phyloP scores from a whole-genome alignment of 2,888 invertebrate species.

The Eupithecia inturbata region DNA sequence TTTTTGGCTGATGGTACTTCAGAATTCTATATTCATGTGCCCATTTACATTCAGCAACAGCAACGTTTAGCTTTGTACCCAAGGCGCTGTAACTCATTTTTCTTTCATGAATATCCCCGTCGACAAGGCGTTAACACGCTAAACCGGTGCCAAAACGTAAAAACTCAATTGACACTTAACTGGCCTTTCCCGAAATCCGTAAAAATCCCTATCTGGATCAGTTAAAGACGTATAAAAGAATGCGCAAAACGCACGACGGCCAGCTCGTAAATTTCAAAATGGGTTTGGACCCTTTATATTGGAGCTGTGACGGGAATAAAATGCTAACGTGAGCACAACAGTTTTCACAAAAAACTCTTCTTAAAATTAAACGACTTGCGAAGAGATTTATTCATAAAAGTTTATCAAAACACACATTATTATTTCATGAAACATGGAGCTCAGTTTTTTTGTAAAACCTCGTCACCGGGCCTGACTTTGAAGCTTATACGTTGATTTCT shows the following conservation, averaged over 20 bases:
- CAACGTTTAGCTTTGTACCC: neutral
- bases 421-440: neutral
- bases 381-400: neutral
- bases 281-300: slow-evolving; percentile 50
- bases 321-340: neutral
- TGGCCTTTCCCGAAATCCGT: slow-evolving; percentile 28
- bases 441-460: neutral
- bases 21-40: neutral
- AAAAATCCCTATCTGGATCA: slow-evolving; percentile 31
- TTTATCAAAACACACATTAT: neutral
- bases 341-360: neutral
- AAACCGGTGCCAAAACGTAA: slow-evolving; percentile 32
- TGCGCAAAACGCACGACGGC: slow-evolving; percentile 50
- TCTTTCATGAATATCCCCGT: slow-evolving; percentile 5
- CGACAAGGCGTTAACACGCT: slow-evolving; percentile 11
- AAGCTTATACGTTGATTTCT: neutral
- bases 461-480: neutral
- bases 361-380: neutral
- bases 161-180: slow-evolving; percentile 45
- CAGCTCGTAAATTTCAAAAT: slow-evolving; percentile 65
- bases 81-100: neutral
- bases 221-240: slow-evolving; percentile 49
- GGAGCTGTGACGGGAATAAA: slow-evolving; percentile 15
- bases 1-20: neutral
- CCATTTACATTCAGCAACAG: neutral